These are phyloP conservation scores for Notocelia uddmanniana DNA, from an alignment of 2,888 invertebrate genomes.

Conservation along the genomic window DNA sequence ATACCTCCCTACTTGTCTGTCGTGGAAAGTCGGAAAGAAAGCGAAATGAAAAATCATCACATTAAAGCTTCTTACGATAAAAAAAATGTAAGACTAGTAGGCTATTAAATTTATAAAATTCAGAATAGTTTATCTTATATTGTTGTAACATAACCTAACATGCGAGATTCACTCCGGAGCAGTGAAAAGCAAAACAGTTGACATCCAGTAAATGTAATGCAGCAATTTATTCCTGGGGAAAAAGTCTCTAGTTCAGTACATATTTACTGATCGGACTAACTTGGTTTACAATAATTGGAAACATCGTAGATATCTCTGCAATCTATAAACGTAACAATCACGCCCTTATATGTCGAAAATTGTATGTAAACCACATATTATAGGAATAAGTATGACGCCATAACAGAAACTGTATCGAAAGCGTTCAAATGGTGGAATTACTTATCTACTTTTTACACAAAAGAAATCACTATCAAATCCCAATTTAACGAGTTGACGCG, in stretches of 20 bases:
- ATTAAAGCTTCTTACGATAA: constrained; percentile 1
- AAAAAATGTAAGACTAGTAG: constrained; percentile 11
- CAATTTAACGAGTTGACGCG: constrained; percentile 68
- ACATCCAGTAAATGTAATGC: constrained; percentile 1
- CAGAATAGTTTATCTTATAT: constrained; percentile 1
- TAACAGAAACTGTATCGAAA: constrained; percentile 52
- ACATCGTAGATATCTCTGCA: constrained; percentile 1
- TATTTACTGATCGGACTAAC: background rate
- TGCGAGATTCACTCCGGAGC: background rate
- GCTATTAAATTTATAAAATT: background rate
- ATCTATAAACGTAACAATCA: background rate
- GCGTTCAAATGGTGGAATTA: constrained; percentile 47
- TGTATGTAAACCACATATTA: constrained; percentile 51
- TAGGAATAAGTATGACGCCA: constrained; percentile 51
- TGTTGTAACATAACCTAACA: background rate
- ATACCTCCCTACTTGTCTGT: background rate
- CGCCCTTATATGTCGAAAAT: constrained; percentile 32
- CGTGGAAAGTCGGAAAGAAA: background rate
- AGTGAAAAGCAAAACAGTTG: background rate
- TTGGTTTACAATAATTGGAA: background rate
- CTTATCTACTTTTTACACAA: constrained; percentile 59
- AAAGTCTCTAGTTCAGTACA: background rate
- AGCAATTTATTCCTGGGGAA: constrained; percentile 6
- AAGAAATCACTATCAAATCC: constrained; percentile 62
- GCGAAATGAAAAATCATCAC: background rate